Conservation (phyloP, 2,113 vertebrate species). For the Macrotus californicus region DNA sequence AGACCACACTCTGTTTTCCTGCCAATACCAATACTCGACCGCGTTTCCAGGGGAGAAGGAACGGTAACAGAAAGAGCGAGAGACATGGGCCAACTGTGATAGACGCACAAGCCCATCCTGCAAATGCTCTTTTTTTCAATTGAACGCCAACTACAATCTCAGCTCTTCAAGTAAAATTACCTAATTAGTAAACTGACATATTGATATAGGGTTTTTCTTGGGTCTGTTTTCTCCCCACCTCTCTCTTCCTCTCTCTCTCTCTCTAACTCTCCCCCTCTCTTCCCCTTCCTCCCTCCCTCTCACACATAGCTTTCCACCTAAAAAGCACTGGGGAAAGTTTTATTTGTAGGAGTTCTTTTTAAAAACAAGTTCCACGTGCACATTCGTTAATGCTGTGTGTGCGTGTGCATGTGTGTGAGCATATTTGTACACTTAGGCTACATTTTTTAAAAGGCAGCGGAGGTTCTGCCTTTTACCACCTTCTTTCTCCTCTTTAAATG, state of each 20-base stretch:
- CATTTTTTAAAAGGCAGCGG: slow-evolving; percentile 50
- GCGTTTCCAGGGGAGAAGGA: slow-evolving; percentile 48
- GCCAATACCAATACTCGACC: slow-evolving; percentile 62
- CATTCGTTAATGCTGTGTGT: not conserved
- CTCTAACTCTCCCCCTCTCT: not conserved
- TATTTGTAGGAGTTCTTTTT: not conserved
- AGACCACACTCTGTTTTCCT: slow-evolving; percentile 48
- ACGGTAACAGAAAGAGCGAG: not conserved
- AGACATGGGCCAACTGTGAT: not conserved
- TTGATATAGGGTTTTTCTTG: not conserved
- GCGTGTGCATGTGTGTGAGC: not conserved
- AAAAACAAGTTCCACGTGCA: slow-evolving; percentile 30
- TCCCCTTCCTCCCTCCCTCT: not conserved
- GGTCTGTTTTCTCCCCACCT: not conserved
- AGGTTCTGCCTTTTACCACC: slow-evolving; percentile 58
- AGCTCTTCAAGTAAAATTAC: slow-evolving; percentile 17
- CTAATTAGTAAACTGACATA: not conserved
- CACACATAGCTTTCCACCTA: slow-evolving; percentile 14
- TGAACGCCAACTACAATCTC: not conserved
- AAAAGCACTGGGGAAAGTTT: not conserved
- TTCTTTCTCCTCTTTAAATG: slow-evolving; percentile 76
- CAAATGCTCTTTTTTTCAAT: not conserved
- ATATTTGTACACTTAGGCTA: not conserved
- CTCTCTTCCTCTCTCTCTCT: not conserved
- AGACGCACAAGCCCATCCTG: not conserved